Conservation (phyloP, 2,113 vertebrate species). For the Atrichornis clamosus region DNA sequence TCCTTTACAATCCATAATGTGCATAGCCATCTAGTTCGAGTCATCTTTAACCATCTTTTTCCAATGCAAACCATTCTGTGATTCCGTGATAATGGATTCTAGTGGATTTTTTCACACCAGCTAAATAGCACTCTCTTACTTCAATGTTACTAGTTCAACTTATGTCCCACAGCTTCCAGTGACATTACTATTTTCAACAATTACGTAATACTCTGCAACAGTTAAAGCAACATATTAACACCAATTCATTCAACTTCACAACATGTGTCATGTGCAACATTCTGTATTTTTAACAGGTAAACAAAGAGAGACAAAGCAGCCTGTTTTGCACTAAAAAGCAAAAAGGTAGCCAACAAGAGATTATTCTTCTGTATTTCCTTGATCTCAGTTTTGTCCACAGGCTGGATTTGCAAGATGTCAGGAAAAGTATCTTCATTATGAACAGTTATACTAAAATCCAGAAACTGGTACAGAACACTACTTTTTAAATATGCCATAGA, state of each 20-base stretch:
- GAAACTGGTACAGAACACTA: background rate
- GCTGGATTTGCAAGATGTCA: background rate
- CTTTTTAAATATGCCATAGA: fast-evolving
- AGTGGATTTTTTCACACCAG: background rate
- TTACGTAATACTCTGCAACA: background rate
- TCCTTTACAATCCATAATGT: background rate
- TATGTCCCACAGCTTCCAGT: background rate
- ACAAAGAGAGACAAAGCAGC: background rate
- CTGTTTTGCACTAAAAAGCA: background rate
- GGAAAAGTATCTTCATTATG: background rate
- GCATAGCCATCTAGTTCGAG: background rate
- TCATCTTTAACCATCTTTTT: no score
- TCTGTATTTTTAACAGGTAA: background rate
- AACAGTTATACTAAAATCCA: background rate
- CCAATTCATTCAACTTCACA: background rate
- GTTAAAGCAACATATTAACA: background rate
- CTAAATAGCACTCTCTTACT: background rate
- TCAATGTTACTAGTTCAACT: background rate
- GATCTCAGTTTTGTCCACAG: background rate
- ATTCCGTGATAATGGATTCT: background rate
- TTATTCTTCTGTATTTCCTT: background rate
- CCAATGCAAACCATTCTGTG: background rate
- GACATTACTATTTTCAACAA: background rate
- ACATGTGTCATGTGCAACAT: fast-evolving
- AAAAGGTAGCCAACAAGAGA: background rate